Conservation (phyloP, 2,113 vertebrate species). For the Struthidea cinerea region DNA sequence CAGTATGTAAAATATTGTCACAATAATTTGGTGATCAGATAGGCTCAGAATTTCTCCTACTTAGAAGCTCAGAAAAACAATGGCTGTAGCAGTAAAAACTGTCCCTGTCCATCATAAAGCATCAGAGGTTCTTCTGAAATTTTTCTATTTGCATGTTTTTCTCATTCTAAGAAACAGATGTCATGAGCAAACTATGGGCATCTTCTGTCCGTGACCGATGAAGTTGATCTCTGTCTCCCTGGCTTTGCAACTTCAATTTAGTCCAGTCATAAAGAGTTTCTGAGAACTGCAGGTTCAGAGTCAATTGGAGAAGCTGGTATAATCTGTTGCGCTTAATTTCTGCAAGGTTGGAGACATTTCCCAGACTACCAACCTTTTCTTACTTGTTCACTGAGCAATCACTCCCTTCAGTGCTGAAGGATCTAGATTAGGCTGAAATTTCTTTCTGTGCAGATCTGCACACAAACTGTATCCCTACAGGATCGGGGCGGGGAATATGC, state of each 20-base stretch:
- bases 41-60: background rate
- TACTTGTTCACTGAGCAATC: background rate
- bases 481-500: fast-evolving
- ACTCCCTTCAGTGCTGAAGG: background rate
- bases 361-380: background rate
- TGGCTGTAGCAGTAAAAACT: background rate
- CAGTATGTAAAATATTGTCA: background rate
- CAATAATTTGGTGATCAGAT: background rate
- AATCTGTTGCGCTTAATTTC: background rate
- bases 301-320: background rate
- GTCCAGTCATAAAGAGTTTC: background rate
- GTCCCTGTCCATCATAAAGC: background rate
- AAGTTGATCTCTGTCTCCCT: background rate
- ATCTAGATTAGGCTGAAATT: background rate
- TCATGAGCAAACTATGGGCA: background rate
- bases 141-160: background rate
- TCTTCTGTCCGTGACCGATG: background rate
- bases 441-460: background rate
- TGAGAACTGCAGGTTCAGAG: background rate
- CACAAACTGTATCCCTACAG: background rate
- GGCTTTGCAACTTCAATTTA: background rate
- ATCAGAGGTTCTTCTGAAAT: background rate
- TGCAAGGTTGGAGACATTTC: background rate
- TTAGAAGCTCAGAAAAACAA: background rate
- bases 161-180: background rate